These are phyloP conservation scores for Drosophila nikananu DNA, from an alignment of 1,140 invertebrate species.

Conservation along the genomic window DNA sequence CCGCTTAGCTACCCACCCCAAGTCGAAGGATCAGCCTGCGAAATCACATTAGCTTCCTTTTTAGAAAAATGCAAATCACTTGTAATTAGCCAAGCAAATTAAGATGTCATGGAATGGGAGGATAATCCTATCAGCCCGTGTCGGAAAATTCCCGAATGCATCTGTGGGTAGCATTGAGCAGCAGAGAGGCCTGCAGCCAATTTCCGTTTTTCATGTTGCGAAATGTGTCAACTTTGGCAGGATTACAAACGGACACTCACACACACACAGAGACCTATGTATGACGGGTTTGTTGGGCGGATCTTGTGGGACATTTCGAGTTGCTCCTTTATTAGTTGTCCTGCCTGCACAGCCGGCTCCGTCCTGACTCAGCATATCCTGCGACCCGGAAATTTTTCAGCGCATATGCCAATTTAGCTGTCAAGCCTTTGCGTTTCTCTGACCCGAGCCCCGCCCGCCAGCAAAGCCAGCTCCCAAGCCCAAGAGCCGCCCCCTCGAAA, in stretches of 20 bases:
- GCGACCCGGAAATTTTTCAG: slow-evolving; percentile 68
- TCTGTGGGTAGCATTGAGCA: not conserved
- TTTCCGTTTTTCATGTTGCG: slow-evolving; percentile 75
- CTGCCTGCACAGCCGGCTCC: slow-evolving; percentile 29
- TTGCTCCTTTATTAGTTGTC: slow-evolving; percentile 66
- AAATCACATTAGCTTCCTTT: slow-evolving; percentile 9
- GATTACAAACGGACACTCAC: slow-evolving; percentile 56
- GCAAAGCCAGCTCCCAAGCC: not conserved
- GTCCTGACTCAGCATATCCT: slow-evolving; percentile 16
- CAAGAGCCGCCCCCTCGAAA: slow-evolving; percentile 13
- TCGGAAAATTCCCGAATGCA: slow-evolving; percentile 2
- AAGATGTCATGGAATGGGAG: slow-evolving; percentile 26
- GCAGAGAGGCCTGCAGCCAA: slow-evolving; percentile 59
- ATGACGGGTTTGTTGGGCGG: not conserved
- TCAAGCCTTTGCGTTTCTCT: slow-evolving; percentile 64
- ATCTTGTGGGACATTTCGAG: slow-evolving; percentile 21
- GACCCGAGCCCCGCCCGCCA: slow-evolving; percentile 8
- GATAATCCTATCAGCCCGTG: not conserved
- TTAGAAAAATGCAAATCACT: slow-evolving; percentile 48
- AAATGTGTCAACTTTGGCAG: slow-evolving; percentile 78
- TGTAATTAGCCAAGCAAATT: slow-evolving; percentile 67
- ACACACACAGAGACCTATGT: slow-evolving; percentile 1
- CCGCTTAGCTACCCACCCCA: not conserved
- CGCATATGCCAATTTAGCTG: slow-evolving; percentile 79
- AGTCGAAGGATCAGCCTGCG: slow-evolving; percentile 2